Conservation (phyloP, 64 coral and sea anemone species). For the Actinia equina region DNA sequence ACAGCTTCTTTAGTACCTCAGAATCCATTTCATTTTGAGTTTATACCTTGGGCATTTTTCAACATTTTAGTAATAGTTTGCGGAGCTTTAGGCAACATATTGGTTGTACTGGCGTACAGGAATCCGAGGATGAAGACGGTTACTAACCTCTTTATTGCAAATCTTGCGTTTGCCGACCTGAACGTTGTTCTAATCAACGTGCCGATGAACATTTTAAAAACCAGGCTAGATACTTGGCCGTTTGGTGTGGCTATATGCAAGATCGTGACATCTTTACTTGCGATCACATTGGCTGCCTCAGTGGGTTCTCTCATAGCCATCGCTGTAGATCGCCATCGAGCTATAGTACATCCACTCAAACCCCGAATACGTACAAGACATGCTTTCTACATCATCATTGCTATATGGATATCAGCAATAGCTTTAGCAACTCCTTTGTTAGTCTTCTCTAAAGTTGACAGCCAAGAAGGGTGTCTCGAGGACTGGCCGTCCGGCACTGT, state of each 20-base stretch:
- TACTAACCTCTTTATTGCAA: conserved; percentile 88
- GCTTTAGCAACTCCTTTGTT: conserved; percentile 49
- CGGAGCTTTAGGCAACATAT: conserved; percentile 54
- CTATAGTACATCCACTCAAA: conserved; percentile 77
- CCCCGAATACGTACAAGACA: conserved; percentile 64
- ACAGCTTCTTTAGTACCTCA: not conserved
- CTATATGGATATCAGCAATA: conserved; percentile 59
- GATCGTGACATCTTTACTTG: conserved; percentile 55
- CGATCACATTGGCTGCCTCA: conserved; percentile 54
- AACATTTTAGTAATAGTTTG: conserved; percentile 34
- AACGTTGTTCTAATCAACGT: conserved; percentile 69
- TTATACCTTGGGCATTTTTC: conserved; percentile 35
- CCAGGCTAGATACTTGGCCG: conserved; percentile 47
- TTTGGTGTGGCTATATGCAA: conserved; percentile 77
- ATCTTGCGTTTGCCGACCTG: conserved; percentile 80
- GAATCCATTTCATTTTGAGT: not conserved
- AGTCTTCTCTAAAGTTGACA: conserved; percentile 15
- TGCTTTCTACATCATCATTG: conserved; percentile 54
- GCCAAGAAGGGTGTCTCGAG: conserved; percentile 31
- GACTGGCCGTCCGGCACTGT: conserved; percentile 29
- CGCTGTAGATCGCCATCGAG: conserved; percentile 63
- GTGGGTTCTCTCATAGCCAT: conserved; percentile 78
- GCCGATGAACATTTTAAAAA: conserved; percentile 45
- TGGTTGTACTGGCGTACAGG: conserved; percentile 75
- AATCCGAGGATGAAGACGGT: conserved; percentile 85